Evolutionary conservation across 2,797 vertebrate species (phyloP), one percentile per base, ranked within the genome.

Genomic region (Hippocampus kuda): DNA sequence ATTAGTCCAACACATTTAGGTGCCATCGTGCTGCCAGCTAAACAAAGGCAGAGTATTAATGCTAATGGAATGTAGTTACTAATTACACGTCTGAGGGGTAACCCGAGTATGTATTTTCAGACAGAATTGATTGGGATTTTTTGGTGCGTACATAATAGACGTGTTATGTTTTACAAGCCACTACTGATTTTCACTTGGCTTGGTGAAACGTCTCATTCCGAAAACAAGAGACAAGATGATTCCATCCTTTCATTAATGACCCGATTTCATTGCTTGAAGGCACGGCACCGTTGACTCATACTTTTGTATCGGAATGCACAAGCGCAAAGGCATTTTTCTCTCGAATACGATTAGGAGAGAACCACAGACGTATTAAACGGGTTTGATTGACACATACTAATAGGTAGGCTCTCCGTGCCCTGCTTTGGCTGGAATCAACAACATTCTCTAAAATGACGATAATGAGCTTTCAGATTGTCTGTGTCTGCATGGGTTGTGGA

Each of bases 191-290:
- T 85, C 85, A 75, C 59, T 81, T 83, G 44, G 44, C 42, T 24
- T 16, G 62, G 41, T n/a, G 42, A 79, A 84, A 86, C 72, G 74
- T 81, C 79, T 84, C 85, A 57, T 71, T 87, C 83, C 85, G 88
- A 90, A 86, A 86, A 90, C 86, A 89, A 85, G 83, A 79, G 77
- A 80, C 86, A 87, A 88, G 87, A 89, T 84, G 83, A 85, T 83
- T 86, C 84, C 80, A 82, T 76, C 80, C 82, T 86, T 85, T 86
- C 77, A 81, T 82, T 89, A 89, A 88, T 87, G 83, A 84, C 74
- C 71, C 68, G 79, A 80, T 54, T 54, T 34, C 1, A 22, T 67
- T 51, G 65, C 65, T 67, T 2, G 20, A 54, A 27, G 63, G 78
- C 77, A 78, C 68, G 77, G 83, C 75, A 74, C 57, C 67, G 70